phyloP scores from a whole-genome alignment of 2,797 vertebrate genomes.

The Lycodopsis pacificus region DNA sequence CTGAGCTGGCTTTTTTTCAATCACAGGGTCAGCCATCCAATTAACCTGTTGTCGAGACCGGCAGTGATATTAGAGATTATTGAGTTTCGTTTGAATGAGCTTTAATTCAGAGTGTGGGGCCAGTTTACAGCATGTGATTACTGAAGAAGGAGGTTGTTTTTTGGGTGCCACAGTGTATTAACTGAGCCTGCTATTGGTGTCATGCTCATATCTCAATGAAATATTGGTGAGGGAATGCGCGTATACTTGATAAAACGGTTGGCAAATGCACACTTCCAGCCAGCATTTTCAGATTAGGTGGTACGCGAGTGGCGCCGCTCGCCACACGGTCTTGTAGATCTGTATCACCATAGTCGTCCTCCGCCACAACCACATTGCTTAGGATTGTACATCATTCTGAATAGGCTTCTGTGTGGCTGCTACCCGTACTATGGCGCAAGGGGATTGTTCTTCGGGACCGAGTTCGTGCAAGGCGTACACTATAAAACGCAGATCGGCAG shows the following conservation, averaged over 20 bases:
- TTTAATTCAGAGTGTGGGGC: constrained; percentile 47
- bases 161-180: constrained; percentile 24
- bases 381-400: constrained; percentile 29
- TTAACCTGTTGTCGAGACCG: constrained; percentile 62
- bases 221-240: constrained; percentile 41
- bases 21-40: constrained; percentile 68
- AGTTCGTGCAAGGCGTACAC: no score
- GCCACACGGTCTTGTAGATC: constrained; percentile 43
- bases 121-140: constrained; percentile 28
- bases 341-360: constrained; percentile 27
- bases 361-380: constrained; percentile 10
- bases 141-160: not conserved
- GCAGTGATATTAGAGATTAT: constrained; percentile 62
- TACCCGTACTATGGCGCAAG: not conserved
- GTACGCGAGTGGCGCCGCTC: constrained; percentile 18
- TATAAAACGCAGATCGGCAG: no score
- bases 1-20: constrained; percentile 60
- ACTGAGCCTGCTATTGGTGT: constrained; percentile 31
- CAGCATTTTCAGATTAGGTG: constrained; percentile 55
- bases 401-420: not conserved
- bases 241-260: constrained; percentile 40
- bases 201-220: constrained; percentile 56
- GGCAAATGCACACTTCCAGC: constrained; percentile 39
- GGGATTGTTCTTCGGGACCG: no score
- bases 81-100: constrained; percentile 60